Percentiles rank a stretch among this genome's conserved stretches.
Conservation (phyloP, 2,113 vertebrate species). For the Fukomys damarensis region DNA sequence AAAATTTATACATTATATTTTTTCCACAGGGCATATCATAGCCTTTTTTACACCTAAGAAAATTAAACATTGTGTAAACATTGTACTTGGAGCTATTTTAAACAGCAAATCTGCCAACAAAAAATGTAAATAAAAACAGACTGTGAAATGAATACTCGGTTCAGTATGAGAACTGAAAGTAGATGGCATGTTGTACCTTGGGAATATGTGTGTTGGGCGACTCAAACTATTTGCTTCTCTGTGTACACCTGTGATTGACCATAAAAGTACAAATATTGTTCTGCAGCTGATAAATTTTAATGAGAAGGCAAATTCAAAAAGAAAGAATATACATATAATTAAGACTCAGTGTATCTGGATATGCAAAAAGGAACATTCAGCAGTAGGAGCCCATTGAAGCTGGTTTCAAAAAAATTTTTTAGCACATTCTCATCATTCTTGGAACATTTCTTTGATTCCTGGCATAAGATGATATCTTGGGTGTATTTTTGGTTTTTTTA, state of each 20-base stretch:
- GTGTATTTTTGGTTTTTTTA: background rate
- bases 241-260: background rate
- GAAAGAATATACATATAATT: background rate
- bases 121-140: background rate
- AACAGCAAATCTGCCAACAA: background rate
- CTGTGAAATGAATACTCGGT: background rate
- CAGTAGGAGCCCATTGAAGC: background rate
- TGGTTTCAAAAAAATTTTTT: background rate
- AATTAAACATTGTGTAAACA: background rate
- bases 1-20: background rate
- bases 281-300: background rate
- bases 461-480: background rate
- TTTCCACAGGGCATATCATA: background rate
- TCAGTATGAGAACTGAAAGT: background rate
- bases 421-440: background rate
- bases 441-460: background rate
- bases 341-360: constrained; percentile 2
- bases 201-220: background rate
- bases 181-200: background rate
- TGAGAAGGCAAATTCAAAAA: background rate
- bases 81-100: background rate
- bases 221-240: background rate
- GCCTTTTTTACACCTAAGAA: background rate
- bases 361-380: background rate
- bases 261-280: background rate